Base-by-base conservation (phyloP, 2,797 vertebrate genomes). In the Arrhamphus sclerolepis region DNA sequence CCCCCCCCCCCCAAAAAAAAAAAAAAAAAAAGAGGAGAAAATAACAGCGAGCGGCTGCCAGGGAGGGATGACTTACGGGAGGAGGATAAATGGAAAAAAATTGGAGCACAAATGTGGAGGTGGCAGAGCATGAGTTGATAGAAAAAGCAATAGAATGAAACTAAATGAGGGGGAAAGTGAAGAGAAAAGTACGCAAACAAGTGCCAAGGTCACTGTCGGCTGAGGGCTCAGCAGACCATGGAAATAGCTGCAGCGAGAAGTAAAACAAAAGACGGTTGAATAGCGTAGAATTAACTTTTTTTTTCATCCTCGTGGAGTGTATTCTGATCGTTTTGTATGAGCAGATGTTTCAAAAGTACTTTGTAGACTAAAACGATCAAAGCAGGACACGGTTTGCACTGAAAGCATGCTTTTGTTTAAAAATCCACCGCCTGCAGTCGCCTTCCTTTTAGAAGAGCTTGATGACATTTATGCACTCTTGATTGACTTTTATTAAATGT, bases 111-210 rank as follows among this genome's bases (percentile, higher is more conserved):
- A 53, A 42, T 70, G 75, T 62, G 70, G 68, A 78, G 77, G 71
- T 65, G 69, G 80, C 69, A 67, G 77, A 77, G 59, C 70, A 54
- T 46, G 57, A 78, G 57, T 60, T 64, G 72, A 77, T 66, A 72
- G 77, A 72, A 73, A 70, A 82, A 79, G 72, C 58, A 66, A 55
- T 19, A 71, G 63, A 79, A 72, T 62, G 34, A 76, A 75, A 79
- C 42, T 65, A 81, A 83, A 82, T 64, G 71, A 72, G 43, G 46
- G 47, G 53, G 62, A 75, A 80, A 81, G 76, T 62, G 59, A 65
- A 46, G 48, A 70, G 70, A 73, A 65, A 82, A 73, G 72, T 51
- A 61, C 54, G 73, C 63, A 71, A 81, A 82, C 63, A 66, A 81
- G 59, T 50, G 77, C 74, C 74, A 72, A 76, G 56, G 74, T 77